A percentile compares a stretch with the other conserved stretches of the same genome.
phyloP scores from a whole-genome alignment of 2,797 vertebrate genomes.

The Rhabdophis nuchalis region DNA sequence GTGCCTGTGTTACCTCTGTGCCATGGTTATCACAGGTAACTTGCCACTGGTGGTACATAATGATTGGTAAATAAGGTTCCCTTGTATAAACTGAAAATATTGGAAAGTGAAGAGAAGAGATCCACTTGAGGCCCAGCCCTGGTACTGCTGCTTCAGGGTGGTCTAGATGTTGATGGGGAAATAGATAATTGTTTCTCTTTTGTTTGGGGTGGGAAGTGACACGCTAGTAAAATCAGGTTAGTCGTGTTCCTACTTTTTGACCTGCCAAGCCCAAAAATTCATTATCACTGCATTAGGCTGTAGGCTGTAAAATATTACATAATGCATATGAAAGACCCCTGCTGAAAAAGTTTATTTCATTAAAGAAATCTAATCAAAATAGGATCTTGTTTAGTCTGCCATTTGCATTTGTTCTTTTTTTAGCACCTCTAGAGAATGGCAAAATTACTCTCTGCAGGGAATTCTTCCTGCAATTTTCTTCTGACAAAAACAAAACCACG shows the following conservation, averaged over 20 bases:
- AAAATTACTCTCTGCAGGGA: neutral
- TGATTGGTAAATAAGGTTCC: neutral
- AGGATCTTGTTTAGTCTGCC: neutral
- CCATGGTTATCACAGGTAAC: too few species aligned
- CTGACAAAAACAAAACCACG: neutral
- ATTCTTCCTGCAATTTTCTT: neutral
- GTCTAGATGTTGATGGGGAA: neutral
- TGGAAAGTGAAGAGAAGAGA: neutral
- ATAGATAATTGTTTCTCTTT: neutral
- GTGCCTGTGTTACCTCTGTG: too few species aligned
- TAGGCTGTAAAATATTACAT: neutral
- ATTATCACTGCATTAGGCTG: neutral
- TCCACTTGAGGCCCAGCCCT: neutral
- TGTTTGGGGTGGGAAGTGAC: neutral
- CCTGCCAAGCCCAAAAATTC: neutral
- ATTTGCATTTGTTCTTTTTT: neutral
- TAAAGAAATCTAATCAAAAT: neutral
- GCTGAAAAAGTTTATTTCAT: neutral
- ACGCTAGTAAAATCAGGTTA: neutral
- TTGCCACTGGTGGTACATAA: neutral
- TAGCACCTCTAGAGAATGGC: neutral
- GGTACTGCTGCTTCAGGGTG: neutral
- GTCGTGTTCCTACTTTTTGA: neutral
- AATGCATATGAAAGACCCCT: neutral
- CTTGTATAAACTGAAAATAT: neutral